Conservation (phyloP, 2,888 invertebrate species). For the Troglohyphantes excavatus region DNA sequence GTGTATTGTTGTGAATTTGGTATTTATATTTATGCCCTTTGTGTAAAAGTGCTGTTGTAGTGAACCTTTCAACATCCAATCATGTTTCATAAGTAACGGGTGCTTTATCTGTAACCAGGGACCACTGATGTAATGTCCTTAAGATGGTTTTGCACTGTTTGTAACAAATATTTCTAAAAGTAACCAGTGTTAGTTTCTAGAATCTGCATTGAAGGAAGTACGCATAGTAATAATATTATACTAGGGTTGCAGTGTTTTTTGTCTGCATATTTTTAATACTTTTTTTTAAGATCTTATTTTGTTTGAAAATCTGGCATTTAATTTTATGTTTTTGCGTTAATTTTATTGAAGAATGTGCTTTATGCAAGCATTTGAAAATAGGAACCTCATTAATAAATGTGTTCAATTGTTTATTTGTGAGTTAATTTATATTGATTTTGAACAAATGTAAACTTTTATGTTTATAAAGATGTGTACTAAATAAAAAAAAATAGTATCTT, state of each 20-base stretch:
- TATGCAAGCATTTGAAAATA: no score
- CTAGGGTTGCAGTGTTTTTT: not conserved
- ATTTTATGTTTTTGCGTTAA: no score
- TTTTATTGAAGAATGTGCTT: no score
- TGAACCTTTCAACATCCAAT: slow-evolving; percentile 5
- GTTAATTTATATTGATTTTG: no score
- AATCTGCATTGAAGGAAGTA: not conserved
- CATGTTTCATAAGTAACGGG: slow-evolving; percentile 29
- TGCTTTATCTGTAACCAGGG: slow-evolving; percentile 65
- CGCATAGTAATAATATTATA: no score
- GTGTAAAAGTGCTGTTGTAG: not conserved
- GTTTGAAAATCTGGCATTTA: no score
- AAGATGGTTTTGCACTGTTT: not conserved
- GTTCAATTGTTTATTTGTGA: no score
- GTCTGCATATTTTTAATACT: not conserved
- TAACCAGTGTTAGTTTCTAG: not conserved
- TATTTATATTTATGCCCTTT: not conserved
- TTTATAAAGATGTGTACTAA: no score
- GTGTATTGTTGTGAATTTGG: not conserved
- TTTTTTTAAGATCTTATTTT: not conserved
- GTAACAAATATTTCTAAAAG: not conserved
- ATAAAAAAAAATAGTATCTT: no score
- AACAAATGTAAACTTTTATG: no score
- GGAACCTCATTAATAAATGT: no score
- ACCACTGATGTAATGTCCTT: slow-evolving; percentile 40